Percentiles rank a stretch among this genome's conserved stretches.
Evolutionary conservation across 2,113 vertebrate genomes (phyloP).

Genomic region (Centropristis striata): DNA sequence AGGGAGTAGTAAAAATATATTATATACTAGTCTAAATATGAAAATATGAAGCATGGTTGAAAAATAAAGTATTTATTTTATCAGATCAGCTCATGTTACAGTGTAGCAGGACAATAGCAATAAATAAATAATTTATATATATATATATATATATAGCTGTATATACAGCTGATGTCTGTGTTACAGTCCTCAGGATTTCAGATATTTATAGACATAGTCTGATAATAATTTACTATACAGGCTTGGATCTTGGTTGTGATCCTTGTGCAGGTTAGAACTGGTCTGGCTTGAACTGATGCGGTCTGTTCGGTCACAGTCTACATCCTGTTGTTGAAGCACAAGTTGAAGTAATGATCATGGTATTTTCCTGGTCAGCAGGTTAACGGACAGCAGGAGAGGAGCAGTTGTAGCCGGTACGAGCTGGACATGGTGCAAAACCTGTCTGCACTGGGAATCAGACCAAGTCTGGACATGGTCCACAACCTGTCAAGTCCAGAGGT

Average conservation of each 20-base stretch:
- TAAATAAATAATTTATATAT: no score
- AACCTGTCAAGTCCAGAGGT: constrained; percentile 20
- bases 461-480: background rate
- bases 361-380: constrained; percentile 32
- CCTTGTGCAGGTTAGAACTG: constrained; percentile 1
- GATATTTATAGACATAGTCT: background rate
- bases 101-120: no score
- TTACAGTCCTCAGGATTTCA: no score
- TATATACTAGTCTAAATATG: background rate
- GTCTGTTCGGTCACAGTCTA: background rate
- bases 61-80: no score
- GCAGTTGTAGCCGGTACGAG: constrained; percentile 66
- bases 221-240: constrained; percentile 11
- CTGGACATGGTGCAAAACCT: constrained; percentile 62
- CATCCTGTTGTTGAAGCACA: background rate
- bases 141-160: no score
- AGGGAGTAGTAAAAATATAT: background rate
- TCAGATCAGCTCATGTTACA: no score
- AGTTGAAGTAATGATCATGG: background rate
- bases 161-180: no score
- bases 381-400: constrained; percentile 1
- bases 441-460: constrained; percentile 23
- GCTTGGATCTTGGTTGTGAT: background rate
- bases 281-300: background rate
- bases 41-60: no score